Evolutionary conservation across 1,140 invertebrate genomes (phyloP).

Genomic region (Paraescarpia echinospica): DNA sequence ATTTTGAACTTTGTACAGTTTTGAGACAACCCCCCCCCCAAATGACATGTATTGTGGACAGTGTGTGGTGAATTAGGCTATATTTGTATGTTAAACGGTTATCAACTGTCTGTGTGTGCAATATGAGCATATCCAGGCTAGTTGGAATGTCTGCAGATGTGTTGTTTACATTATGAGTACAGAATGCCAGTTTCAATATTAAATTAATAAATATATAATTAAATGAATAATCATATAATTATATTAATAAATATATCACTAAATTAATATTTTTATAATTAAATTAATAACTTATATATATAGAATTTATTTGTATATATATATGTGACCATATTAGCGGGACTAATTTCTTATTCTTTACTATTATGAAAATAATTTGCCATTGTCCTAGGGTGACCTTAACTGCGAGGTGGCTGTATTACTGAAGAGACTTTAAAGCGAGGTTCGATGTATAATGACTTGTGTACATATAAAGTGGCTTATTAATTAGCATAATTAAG

Average conservation of each 20-base stretch:
- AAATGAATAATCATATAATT: neutral
- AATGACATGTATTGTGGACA: neutral
- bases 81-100: neutral
- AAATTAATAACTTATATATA: neutral
- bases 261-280: neutral
- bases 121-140: neutral
- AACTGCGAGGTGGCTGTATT: too few relatives aligned
- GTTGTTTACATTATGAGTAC: neutral
- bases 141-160: neutral
- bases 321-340: too few relatives aligned
- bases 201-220: neutral
- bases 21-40: too few relatives aligned
- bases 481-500: too few relatives aligned
- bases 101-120: neutral
- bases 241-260: neutral
- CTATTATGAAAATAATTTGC: too few relatives aligned
- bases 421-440: too few relatives aligned
- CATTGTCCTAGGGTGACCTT: too few relatives aligned
- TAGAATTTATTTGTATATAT: neutral
- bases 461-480: too few relatives aligned
- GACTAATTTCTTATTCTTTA: too few relatives aligned
- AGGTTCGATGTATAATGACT: too few relatives aligned
- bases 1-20: too few relatives aligned
- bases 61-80: neutral
- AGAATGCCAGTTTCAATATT: neutral